These are phyloP conservation scores for Ischnura elegans DNA, from an alignment of 2,888 invertebrate genomes.

Conservation along the genomic window DNA sequence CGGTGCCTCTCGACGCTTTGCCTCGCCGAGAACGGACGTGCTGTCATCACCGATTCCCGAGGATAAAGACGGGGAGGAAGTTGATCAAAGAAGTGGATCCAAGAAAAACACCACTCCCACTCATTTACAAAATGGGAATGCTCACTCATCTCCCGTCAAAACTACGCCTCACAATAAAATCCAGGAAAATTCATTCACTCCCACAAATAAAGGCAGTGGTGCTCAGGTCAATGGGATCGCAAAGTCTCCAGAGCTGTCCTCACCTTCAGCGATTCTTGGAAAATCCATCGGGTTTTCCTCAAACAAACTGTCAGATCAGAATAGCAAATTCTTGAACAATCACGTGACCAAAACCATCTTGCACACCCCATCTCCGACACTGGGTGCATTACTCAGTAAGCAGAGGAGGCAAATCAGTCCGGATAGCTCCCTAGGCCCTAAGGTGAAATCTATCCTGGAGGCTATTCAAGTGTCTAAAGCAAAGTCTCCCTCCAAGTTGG, in stretches of 20 bases:
- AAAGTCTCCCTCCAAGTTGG: slow-evolving; percentile 63
- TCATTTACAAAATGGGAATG: slow-evolving; percentile 26
- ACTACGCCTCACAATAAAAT: not conserved
- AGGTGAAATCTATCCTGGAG: slow-evolving; percentile 57
- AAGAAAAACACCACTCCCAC: not conserved
- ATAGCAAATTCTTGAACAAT: slow-evolving; percentile 10
- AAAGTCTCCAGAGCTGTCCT: not conserved
- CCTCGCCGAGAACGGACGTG: slow-evolving; percentile 89
- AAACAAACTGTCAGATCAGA: not conserved
- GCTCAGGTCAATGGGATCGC: not conserved
- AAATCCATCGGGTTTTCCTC: not conserved
- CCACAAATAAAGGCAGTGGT: slow-evolving; percentile 69
- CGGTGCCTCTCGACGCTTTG: slow-evolving; percentile 86
- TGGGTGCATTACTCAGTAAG: slow-evolving; percentile 53
- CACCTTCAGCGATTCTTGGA: not conserved
- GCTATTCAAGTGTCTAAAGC: slow-evolving; percentile 64
- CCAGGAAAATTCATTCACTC: not conserved
- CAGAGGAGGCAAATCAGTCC: slow-evolving; percentile 47
- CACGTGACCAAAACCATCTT: slow-evolving; percentile 22
- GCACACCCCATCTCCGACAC: slow-evolving; percentile 43
- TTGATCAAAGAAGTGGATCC: not conserved
- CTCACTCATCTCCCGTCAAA: not conserved
- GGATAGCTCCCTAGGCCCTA: slow-evolving; percentile 22
- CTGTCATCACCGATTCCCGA: slow-evolving; percentile 92
- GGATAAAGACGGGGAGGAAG: slow-evolving; percentile 89